Base-by-base conservation (phyloP, 1,140 invertebrate genomes). In the Antheraea pernyi region DNA sequence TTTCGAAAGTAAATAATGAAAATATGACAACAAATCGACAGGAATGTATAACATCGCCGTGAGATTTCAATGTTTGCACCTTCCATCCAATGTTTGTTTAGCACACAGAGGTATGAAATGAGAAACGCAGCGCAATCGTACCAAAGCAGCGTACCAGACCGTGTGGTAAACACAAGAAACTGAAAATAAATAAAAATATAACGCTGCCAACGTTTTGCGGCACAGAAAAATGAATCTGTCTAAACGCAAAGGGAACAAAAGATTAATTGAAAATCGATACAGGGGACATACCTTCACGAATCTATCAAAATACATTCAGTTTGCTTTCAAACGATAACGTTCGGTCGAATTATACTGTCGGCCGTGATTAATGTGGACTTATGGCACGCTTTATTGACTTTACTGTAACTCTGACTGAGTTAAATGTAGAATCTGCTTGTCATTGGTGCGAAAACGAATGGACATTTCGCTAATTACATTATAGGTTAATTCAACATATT, bases 191-290 rank as follows among this genome's bases (percentile, higher is more conserved):
- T 81, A 84, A 73, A 79, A 78, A 71, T 63, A 69, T 68, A 76
- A 73, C 46, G 46, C 68, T 71, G 74, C 67, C 19, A 70, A 72
- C 72, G 69, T 76, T 78, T 72, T 67, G 65, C 73, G 67, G 74
- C 72, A 67, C 71, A 70, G 70, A 81, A 79, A 79, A 81, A 82
- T 78, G 77, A 83, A 80, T 82, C 77, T 77, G 78, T 80, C 83
- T 72, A 78, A 84, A 80, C 76, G 78, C 72, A 79, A 86, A 84
- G 80, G 78, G 85, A 79, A 85, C 83, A 86, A 84, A 88, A 88
- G 83, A 89, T 88, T 89, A 88, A 89, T 90, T 90, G 84, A 88
- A 88, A 90, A 90, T 89, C 85, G 73, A 90, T 88, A 82, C 74
- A 72, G 74, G 83, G 46, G 81, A 82, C 79, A 85, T 81, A 86